Percentiles rank a stretch among this genome's conserved stretches.
Conservation (phyloP, 2,797 vertebrate genomes). For the Phrynocephalus guinanensis region DNA sequence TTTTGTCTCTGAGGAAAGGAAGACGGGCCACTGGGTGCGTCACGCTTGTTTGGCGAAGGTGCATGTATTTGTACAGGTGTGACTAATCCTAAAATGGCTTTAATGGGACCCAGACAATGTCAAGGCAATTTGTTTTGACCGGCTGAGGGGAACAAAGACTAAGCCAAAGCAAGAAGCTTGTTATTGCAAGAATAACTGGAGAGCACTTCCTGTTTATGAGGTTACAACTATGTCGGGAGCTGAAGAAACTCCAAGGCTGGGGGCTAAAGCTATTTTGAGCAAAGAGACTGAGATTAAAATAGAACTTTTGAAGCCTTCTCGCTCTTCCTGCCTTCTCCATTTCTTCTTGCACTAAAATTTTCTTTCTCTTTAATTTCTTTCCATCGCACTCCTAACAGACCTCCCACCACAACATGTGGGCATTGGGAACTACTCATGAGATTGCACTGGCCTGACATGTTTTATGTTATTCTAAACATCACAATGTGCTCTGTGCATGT, state of each 20-base stretch:
- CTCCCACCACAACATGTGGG: neutral
- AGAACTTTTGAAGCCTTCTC: constrained; percentile 44
- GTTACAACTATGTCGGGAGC: neutral
- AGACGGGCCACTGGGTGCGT: constrained; percentile 45
- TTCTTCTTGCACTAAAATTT: constrained; percentile 19
- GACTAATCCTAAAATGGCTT: constrained; percentile 34
- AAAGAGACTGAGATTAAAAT: constrained; percentile 42
- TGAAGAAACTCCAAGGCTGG: constrained; percentile 19
- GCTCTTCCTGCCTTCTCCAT: constrained; percentile 21
- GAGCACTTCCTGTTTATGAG: constrained; percentile 37
- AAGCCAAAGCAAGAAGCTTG: constrained; percentile 40
- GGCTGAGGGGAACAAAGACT: constrained; percentile 28
- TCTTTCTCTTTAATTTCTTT: constrained; percentile 9
- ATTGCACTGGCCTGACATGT: neutral
- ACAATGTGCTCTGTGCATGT: neutral
- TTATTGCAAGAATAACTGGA: constrained; percentile 47
- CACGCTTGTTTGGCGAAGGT: constrained; percentile 43
- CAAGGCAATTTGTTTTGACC: constrained; percentile 37
- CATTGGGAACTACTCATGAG: constrained; percentile 15
- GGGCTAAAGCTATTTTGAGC: neutral
- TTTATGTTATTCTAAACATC: constrained; percentile 24
- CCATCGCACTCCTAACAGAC: neutral
- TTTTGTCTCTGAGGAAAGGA: constrained; percentile 50
- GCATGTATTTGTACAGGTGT: constrained; percentile 51
- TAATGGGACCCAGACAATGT: constrained; percentile 43